Evolutionary conservation across 1,140 invertebrate genomes (phyloP).

Genomic region (Aculops lycopersici): DNA sequence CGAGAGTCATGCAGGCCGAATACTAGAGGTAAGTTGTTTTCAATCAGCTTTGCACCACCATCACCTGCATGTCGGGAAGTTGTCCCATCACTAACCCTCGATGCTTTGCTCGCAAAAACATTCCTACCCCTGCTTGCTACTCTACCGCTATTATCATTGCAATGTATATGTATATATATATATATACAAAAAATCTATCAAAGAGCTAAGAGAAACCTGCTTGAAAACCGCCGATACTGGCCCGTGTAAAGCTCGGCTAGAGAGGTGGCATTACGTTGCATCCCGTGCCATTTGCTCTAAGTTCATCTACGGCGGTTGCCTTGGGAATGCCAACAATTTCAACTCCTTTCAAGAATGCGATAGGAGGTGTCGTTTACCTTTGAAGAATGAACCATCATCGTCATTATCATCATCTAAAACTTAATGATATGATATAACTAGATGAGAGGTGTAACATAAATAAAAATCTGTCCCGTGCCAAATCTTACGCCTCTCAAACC

Average conservation of each 20-base stretch:
- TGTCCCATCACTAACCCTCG: no score
- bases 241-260: slow-evolving; percentile 44
- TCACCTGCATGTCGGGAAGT: no score
- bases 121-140: no score
- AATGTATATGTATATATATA: not conserved
- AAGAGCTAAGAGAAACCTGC: slow-evolving; percentile 34
- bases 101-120: no score
- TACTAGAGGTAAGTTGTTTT: no score
- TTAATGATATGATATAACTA: no score
- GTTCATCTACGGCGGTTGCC: slow-evolving; percentile 58
- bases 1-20: no score
- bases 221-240: slow-evolving; percentile 33
- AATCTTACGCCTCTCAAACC: no score
- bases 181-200: no score
- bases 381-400: not conserved
- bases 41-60: no score
- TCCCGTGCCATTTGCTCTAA: slow-evolving; percentile 34
- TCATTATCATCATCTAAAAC: not conserved
- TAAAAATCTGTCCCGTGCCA: no score
- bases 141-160: not conserved
- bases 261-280: slow-evolving; percentile 45
- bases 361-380: slow-evolving; percentile 24
- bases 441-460: no score
- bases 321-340: slow-evolving; percentile 64
- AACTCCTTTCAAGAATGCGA: slow-evolving; percentile 36